Percentiles rank a stretch among this genome's conserved stretches.
phyloP scores from a whole-genome alignment of 2,113 vertebrate species.

The Mastomys natalensis region DNA sequence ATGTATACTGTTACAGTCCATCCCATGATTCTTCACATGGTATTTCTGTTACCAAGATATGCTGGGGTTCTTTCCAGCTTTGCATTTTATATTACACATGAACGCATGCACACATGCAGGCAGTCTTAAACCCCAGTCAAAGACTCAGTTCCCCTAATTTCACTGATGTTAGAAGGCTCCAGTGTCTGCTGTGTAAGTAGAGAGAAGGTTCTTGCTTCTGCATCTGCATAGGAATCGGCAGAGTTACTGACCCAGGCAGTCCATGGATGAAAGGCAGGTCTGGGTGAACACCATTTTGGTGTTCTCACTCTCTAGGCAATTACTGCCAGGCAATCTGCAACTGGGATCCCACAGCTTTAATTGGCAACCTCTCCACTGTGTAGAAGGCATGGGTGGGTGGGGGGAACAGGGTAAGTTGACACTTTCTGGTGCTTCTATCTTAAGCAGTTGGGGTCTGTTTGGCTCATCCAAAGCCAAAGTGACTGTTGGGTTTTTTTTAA shows the following conservation, averaged over 20 bases:
- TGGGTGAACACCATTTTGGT: background rate
- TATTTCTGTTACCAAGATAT: background rate
- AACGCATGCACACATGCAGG: too few species aligned
- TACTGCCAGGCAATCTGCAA: background rate
- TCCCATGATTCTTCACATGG: background rate
- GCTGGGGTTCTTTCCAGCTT: background rate
- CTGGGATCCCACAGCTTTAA: background rate
- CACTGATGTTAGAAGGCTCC: background rate
- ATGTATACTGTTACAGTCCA: fast-evolving
- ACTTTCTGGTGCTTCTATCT: background rate
- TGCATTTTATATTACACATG: background rate
- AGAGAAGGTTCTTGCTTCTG: background rate
- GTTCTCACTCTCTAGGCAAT: background rate
- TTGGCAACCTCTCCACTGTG: background rate
- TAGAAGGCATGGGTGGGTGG: background rate
- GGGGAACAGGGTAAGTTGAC: background rate
- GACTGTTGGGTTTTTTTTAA: background rate
- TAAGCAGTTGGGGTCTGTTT: fast-evolving
- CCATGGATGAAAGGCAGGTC: background rate
- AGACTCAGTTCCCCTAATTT: background rate
- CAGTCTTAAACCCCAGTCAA: background rate
- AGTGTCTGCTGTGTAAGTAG: background rate
- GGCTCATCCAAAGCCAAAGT: background rate
- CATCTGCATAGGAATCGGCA: background rate
- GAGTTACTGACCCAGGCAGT: background rate